A percentile compares a stretch with the other conserved stretches of the same genome.
Conservation (phyloP, 2,888 invertebrate genomes). For the Rotaria macrura region DNA sequence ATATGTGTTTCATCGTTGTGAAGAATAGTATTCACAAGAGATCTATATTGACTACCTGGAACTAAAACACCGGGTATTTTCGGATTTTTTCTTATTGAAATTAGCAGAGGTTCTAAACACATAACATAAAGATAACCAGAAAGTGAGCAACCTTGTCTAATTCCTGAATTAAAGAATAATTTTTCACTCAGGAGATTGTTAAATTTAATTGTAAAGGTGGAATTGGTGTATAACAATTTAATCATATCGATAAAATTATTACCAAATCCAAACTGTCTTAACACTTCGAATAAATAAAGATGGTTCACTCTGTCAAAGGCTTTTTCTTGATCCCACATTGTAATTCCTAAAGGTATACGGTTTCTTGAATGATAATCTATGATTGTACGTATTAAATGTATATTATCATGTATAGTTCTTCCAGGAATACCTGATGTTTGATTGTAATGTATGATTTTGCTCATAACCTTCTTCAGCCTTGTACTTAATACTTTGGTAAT, state of each 20-base stretch:
- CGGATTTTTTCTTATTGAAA: conserved; percentile 12
- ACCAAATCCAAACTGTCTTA: conserved; percentile 36
- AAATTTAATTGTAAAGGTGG: conserved; percentile 7
- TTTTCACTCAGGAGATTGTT: conserved; percentile 24
- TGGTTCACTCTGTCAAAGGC: conserved; percentile 37
- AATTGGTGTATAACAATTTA: conserved; percentile 35
- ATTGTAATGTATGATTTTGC: neutral
- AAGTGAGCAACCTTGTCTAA: conserved; percentile 31
- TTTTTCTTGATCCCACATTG: conserved; percentile 37
- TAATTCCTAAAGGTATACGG: conserved; percentile 34
- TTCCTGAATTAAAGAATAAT: conserved; percentile 23
- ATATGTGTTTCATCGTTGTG: neutral
- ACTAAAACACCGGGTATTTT: conserved; percentile 30
- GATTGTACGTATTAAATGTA: neutral
- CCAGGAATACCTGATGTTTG: neutral
- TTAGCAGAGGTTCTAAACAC: conserved; percentile 28
- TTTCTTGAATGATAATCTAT: neutral
- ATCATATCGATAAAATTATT: conserved; percentile 36
- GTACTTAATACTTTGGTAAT: neutral
- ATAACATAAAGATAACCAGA: conserved; percentile 20
- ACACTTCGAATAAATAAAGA: conserved; percentile 35
- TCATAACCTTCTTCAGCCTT: neutral
- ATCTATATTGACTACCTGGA: neutral
- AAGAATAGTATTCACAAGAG: neutral
- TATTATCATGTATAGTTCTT: neutral